Conservation (phyloP, 2,888 invertebrate species). For the Drosophila helvetica region DNA sequence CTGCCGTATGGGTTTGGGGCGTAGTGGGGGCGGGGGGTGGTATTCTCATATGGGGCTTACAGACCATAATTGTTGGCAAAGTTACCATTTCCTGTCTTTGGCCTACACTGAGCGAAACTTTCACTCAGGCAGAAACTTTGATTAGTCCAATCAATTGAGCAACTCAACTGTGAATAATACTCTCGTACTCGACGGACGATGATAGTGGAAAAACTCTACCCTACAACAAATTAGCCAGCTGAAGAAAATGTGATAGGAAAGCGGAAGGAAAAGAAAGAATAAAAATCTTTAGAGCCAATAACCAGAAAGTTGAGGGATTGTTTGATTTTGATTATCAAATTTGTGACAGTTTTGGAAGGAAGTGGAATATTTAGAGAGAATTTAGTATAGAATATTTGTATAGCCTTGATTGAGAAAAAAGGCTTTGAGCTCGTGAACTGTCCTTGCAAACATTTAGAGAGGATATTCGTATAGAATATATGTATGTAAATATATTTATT, state of each 20-base stretch:
- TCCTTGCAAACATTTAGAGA: too few species aligned
- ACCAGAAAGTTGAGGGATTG: neutral
- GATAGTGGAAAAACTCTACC: conserved; percentile 1
- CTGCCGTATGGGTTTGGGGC: conserved; percentile 11
- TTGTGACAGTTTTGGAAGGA: too few species aligned
- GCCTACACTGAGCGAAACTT: conserved; percentile 39
- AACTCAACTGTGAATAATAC: conserved; percentile 37
- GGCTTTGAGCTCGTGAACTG: rapidly evolving
- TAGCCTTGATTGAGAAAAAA: too few species aligned
- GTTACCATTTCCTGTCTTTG: conserved; percentile 42
- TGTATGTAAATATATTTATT: too few species aligned
- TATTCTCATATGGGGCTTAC: conserved; percentile 12
- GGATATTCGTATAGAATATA: too few species aligned
- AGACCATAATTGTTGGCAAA: conserved; percentile 48
- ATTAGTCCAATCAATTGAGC: conserved; percentile 39
- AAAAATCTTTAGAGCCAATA: neutral
- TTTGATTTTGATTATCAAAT: neutral
- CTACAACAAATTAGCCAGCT: conserved; percentile 25
- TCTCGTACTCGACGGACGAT: neutral
- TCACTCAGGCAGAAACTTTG: conserved; percentile 39
- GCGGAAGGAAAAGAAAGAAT: neutral
- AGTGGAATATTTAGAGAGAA: rapidly evolving
- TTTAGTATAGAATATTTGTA: neutral
- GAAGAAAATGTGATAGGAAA: conserved; percentile 32
- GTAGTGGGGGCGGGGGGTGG: neutral